Evolutionary conservation across 2,113 vertebrate species (phyloP).

Genomic region (Zingel zingel): DNA sequence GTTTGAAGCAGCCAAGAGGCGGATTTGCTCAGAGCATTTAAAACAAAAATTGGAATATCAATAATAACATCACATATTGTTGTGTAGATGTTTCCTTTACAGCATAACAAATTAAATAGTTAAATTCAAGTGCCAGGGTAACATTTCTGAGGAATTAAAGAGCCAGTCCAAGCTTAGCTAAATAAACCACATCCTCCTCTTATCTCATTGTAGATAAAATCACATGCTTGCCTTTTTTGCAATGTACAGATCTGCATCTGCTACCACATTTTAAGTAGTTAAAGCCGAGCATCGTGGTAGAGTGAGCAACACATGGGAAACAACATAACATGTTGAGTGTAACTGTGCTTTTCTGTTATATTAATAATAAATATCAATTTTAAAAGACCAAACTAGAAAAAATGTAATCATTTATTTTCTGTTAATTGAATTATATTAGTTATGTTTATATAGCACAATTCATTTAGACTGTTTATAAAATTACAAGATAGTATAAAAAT

Average conservation of each 20-base stretch:
- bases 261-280: not conserved
- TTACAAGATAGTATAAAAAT: not conserved
- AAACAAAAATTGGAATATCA: not conserved
- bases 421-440: not conserved
- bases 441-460: not conserved
- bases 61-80: not conserved
- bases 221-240: constrained; percentile 28
- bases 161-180: not conserved
- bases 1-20: not conserved
- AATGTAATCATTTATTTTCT: not conserved
- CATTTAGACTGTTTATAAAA: not conserved
- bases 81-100: not conserved
- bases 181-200: not conserved
- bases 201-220: not conserved
- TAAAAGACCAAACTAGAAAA: not conserved
- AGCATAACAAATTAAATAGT: not conserved
- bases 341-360: not conserved
- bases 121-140: not conserved
- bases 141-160: not conserved
- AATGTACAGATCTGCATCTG: not conserved
- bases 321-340: not conserved
- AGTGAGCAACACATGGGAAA: not conserved
- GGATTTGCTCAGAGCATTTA: not conserved
- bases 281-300: not conserved
- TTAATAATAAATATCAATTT: not conserved